A percentile compares a stretch with the other conserved stretches of the same genome.
These are phyloP conservation scores for Matsumurasca onukii DNA, from an alignment of 1,140 invertebrate genomes.

Conservation along the genomic window DNA sequence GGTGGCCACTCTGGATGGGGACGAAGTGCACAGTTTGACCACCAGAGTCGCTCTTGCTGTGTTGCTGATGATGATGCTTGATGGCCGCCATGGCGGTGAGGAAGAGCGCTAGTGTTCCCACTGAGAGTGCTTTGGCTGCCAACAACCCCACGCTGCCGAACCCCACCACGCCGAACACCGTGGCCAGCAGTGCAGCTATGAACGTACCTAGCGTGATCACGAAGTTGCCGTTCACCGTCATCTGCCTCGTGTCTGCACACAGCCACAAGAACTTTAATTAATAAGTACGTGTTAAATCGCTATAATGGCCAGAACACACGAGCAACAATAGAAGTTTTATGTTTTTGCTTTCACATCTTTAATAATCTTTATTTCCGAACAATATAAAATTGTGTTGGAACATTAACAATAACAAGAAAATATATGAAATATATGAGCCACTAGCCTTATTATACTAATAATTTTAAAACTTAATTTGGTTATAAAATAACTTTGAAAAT, in stretches of 20 bases:
- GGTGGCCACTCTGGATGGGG: neutral
- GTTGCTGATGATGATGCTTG: neutral
- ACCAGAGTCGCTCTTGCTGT: neutral
- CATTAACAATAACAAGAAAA: too few species aligned
- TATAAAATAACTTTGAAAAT: too few species aligned
- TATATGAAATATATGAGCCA: too few species aligned
- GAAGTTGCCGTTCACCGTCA: neutral
- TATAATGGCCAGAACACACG: too few species aligned
- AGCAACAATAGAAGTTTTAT: too few species aligned
- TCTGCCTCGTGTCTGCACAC: neutral
- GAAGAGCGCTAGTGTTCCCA: conserved; percentile 11
- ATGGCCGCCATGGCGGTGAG: neutral
- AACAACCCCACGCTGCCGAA: conserved; percentile 13
- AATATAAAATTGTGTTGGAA: too few species aligned
- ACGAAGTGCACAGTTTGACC: conserved; percentile 6
- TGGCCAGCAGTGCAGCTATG: neutral
- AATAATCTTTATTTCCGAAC: too few species aligned
- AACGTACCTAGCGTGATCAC: neutral
- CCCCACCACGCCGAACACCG: conserved; percentile 9
- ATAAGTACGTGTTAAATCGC: too few species aligned
- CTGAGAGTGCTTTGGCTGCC: conserved; percentile 2
- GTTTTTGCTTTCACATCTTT: too few species aligned
- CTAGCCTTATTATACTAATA: too few species aligned
- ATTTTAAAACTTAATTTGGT: too few species aligned
- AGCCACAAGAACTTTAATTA: too few species aligned